Conservation (phyloP, 2,113 vertebrate species). For the Podarcis cretensis region DNA sequence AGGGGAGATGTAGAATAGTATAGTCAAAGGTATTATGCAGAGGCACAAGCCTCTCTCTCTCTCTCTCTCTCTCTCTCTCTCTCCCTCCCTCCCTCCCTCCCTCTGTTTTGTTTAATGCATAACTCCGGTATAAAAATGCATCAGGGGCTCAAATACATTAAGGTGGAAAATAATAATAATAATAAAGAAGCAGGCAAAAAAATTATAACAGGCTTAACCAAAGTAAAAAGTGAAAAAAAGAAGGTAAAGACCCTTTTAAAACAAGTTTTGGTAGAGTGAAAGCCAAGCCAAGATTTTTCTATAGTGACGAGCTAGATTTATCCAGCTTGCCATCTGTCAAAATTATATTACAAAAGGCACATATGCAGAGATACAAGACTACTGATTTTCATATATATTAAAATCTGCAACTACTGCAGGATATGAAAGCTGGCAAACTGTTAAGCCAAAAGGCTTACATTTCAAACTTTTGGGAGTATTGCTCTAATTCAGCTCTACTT, state of each 20-base stretch:
- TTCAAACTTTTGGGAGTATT: conserved; percentile 73
- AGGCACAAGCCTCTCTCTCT: conserved; percentile 13
- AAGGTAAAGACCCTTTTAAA: conserved; percentile 75
- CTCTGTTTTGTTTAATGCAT: conserved; percentile 34
- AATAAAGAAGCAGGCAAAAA: conserved; percentile 47
- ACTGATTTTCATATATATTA: conserved; percentile 99
- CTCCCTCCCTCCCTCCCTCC: background rate
- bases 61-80: too few relatives aligned
- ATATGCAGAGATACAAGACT: conserved; percentile 86
- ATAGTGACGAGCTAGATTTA: conserved; percentile 78
- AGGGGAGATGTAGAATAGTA: conserved; percentile 69
- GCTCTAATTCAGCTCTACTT: conserved; percentile 70
- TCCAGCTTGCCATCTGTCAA: conserved; percentile 83
- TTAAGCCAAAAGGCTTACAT: conserved; percentile 80
- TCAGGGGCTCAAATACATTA: conserved; percentile 67
- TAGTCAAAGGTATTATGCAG: conserved; percentile 68
- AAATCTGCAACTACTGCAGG: conserved; percentile 85
- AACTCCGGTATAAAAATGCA: conserved; percentile 62
- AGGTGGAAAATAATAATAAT: conserved; percentile 73
- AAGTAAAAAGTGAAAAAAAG: conserved; percentile 71
- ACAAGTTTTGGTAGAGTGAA: conserved; percentile 75
- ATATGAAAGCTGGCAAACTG: conserved; percentile 84
- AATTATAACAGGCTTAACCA: conserved; percentile 65
- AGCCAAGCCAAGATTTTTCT: conserved; percentile 80
- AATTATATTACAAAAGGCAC: conserved; percentile 88